These are phyloP conservation scores for Drosophila lacertosa DNA, from an alignment of 1,140 invertebrate species.

Conservation along the genomic window DNA sequence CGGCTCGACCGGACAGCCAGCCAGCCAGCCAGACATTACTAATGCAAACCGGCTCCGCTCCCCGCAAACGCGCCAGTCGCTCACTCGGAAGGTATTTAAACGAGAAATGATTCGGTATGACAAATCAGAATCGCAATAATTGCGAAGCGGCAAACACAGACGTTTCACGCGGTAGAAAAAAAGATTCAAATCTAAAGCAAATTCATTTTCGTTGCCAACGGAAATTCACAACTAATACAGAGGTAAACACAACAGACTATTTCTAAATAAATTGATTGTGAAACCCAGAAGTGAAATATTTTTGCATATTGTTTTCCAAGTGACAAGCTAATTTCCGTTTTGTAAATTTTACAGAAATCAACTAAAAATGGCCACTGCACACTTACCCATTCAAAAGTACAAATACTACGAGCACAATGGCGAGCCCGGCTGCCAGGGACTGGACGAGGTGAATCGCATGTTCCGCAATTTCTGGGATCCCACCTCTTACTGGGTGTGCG, in stretches of 20 bases:
- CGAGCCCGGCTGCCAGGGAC: conserved; percentile 75
- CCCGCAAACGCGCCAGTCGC: conserved; percentile 4
- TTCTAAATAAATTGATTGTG: neutral
- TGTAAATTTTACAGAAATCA: neutral
- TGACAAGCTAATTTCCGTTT: conserved; percentile 8
- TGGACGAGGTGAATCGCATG: conserved; percentile 76
- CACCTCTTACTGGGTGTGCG: conserved; percentile 78
- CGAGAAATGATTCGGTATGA: conserved; percentile 68
- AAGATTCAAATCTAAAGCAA: conserved; percentile 9
- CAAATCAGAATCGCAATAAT: conserved; percentile 77
- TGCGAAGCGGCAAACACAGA: conserved; percentile 57
- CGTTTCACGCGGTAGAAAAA: conserved; percentile 5
- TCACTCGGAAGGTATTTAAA: conserved; percentile 66
- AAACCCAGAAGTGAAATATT: neutral
- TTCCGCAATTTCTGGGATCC: conserved; percentile 83
- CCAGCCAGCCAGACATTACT: conserved; percentile 48
- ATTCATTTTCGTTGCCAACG: conserved; percentile 22
- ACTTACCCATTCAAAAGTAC: conserved; percentile 67
- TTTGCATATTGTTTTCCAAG: neutral
- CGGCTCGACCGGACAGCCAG: neutral
- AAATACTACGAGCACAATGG: conserved; percentile 70
- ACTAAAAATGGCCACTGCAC: conserved; percentile 50
- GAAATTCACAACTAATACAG: conserved; percentile 1
- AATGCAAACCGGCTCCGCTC: conserved; percentile 37
- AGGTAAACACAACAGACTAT: conserved; percentile 16